Evolutionary conservation across 2,113 vertebrate species (phyloP).

Genomic region (Callipepla californica): DNA sequence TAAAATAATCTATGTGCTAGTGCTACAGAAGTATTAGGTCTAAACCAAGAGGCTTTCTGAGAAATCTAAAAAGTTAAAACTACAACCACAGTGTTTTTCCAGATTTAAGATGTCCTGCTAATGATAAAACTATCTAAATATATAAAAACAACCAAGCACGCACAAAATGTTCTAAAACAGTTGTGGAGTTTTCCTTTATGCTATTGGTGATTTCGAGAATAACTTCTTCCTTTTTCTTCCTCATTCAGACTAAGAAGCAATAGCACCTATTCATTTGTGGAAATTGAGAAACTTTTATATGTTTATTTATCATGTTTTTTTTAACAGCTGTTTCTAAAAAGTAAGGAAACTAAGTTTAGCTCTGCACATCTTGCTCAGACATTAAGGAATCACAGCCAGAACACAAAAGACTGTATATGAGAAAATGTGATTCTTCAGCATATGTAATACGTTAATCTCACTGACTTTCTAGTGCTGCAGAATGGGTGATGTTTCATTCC

Average conservation of each 20-base stretch:
- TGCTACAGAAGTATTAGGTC: not conserved
- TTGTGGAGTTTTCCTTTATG: not conserved
- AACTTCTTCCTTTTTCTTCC: not conserved
- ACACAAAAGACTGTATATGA: not conserved
- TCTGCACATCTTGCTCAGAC: not conserved
- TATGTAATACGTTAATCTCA: not conserved
- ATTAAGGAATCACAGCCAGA: not conserved
- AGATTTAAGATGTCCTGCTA: not conserved
- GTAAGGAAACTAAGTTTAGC: not conserved
- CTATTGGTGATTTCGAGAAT: not conserved
- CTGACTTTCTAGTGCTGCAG: not conserved
- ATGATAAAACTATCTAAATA: not conserved
- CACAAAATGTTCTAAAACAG: not conserved
- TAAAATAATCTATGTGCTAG: not conserved
- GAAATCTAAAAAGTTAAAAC: not conserved
- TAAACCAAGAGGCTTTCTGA: not conserved
- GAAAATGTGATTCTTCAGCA: not conserved
- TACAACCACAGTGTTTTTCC: not conserved
- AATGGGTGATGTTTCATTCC: not conserved
- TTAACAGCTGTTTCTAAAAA: not conserved
- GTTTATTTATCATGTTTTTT: accelerated
- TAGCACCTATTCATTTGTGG: not conserved
- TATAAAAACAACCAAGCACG: not conserved
- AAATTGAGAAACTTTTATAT: not conserved
- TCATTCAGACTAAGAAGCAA: not conserved